Base-by-base conservation (phyloP, 2,797 vertebrate species). In the Rhincodon typus region DNA sequence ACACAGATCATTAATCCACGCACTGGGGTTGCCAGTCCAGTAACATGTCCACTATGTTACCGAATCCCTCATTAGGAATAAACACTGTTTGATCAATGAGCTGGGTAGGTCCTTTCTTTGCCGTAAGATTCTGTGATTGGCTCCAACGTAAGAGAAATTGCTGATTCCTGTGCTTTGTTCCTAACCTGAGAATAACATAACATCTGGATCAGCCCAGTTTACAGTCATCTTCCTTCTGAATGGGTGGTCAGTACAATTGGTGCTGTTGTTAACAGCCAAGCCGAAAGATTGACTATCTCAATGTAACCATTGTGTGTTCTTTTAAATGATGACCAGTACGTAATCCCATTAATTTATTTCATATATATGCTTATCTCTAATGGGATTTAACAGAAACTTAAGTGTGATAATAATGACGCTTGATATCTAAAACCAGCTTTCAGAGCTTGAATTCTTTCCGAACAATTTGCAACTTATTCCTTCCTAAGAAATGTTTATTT, bases 131-230 rank as follows among this genome's bases (percentile, higher is more conserved):
- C 30, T n/a, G 34, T 2, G 4, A 66, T 67, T 91, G 57, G 34
- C 57, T 66, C 17, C 57, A 66, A n/a, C 57, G 34, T 8, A 21
- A 91, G 34, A 66, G 53, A 90, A 30, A n/a, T 57, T 19, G 57
- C 17, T 91, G 88, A 66, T 91, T 66, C 57, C 88, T 91, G 88
- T 91, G 30, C 34, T n/a, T 91, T 91, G 15, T 91, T 66, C 34
- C 88, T 62, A 91, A 34, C 57, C 88, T 66, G 88, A 66, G 57
- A n/a, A 66, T 53, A 66, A 66, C 66, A 38, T 57, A 17, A 34
- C 57, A 91, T 66, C 88, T 91, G 88, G 13, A 91, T 66, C 34
- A 21, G 88, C 15, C 53, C 6, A n/a, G 57, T 91, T 66, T 38
- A 91, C 34, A 34, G 57, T 34, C 88, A 19, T 62, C 34, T n/a